Evolutionary conservation across 2,797 vertebrate species (phyloP).

Genomic region (Glossophaga mutica): DNA sequence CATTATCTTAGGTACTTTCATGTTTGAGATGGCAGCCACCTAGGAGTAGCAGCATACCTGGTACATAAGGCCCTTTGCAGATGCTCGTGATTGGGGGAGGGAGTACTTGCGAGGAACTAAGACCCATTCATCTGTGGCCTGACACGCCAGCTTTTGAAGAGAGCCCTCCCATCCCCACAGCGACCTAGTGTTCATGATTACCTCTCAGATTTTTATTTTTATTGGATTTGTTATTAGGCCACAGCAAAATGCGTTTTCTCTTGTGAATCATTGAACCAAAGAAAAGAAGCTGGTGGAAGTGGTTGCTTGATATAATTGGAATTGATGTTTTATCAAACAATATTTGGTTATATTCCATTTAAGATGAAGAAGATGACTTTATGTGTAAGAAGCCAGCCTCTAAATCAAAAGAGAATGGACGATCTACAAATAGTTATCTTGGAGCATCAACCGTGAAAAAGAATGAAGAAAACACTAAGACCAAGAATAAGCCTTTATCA

Average conservation of each 20-base stretch:
- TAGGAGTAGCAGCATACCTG: not conserved
- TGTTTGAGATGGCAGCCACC: not conserved
- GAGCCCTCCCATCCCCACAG: accelerated
- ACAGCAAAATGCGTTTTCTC: not conserved
- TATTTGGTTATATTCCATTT: constrained; percentile 47
- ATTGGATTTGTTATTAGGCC: not conserved
- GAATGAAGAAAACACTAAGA: constrained; percentile 78
- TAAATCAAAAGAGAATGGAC: constrained; percentile 87
- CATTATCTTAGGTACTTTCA: not conserved
- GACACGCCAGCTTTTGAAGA: not conserved
- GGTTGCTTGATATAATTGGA: constrained; percentile 2
- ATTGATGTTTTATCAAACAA: not conserved
- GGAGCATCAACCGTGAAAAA: constrained; percentile 70
- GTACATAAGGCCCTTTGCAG: not conserved
- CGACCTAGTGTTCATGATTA: not conserved
- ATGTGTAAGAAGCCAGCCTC: constrained; percentile 81
- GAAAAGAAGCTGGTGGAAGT: not conserved
- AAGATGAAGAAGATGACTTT: constrained; percentile 95
- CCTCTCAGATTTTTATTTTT: not conserved
- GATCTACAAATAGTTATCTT: not conserved
- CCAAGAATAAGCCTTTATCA: constrained; percentile 81
- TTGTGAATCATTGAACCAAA: constrained; percentile 3
- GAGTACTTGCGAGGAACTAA: not conserved
- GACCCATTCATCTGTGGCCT: not conserved
- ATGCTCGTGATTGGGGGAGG: not conserved